Conservation (phyloP, 1,140 invertebrate genomes). For the Drosophila funebris region DNA sequence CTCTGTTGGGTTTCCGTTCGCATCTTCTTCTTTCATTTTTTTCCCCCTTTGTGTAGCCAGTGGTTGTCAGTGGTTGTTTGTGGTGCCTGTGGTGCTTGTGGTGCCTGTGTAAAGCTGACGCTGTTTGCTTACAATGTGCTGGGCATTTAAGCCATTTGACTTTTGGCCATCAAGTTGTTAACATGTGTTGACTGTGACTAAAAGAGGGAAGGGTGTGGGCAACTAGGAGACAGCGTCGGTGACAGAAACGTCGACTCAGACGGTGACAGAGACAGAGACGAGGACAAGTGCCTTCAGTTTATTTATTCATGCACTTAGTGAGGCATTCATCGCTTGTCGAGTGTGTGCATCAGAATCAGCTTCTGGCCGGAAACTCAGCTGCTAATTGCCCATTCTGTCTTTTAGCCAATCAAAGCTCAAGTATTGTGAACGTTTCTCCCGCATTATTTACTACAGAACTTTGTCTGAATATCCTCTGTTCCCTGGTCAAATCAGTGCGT, state of each 20-base stretch:
- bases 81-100: conserved; percentile 3
- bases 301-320: conserved; percentile 81
- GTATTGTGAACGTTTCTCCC: conserved; percentile 58
- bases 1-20: neutral
- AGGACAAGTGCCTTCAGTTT: conserved; percentile 70
- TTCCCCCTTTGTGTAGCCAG: neutral
- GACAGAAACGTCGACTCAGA: too few species aligned
- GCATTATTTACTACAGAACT: conserved; percentile 32
- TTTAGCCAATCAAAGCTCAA: conserved; percentile 71
- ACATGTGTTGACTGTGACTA: conserved; percentile 68
- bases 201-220: neutral
- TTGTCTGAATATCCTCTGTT: conserved; percentile 5
- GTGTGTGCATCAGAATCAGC: conserved; percentile 34
- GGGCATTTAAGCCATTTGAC: conserved; percentile 77
- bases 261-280: too few species aligned
- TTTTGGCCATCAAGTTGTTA: conserved; percentile 80
- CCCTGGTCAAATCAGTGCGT: conserved; percentile 68
- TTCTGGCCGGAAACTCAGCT: conserved; percentile 30
- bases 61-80: neutral
- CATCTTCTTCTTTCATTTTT: neutral
- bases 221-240: neutral
- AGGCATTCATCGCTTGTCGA: conserved; percentile 67
- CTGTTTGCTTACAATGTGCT: conserved; percentile 73
- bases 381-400: conserved; percentile 67
- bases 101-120: conserved; percentile 1